Base-by-base conservation (phyloP, 2,888 invertebrate species). In the Hedya salicella region DNA sequence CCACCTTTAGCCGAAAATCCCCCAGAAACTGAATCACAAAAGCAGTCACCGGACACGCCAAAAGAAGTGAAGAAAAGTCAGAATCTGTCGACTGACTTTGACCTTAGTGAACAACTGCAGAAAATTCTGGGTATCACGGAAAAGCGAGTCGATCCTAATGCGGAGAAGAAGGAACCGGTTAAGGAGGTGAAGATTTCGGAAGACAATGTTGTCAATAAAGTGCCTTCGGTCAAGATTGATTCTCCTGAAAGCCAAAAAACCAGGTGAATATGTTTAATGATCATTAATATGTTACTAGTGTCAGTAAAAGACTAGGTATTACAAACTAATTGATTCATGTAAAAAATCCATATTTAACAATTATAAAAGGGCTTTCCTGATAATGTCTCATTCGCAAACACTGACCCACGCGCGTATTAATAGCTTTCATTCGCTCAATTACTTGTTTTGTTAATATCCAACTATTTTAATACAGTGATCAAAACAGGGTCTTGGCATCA, bases 31-130 rank as follows among this genome's bases (percentile, higher is more conserved):
- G 91, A 91, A 1, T 86, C 89, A 0, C 89, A 87, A 62, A 91
- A 91, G 68, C 90, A 89, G 14, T 90, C 91, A 0, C 91, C 92
- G 0, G 91, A 88, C 42, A 89, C 88, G 0, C 90, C 89, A 0
- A 91, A 91, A 68, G 91, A 91, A 66, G 80, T 92, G 0, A 93
- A 93, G 71, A 92, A 89, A 69, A 92, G 92, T 73, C 93, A 93
- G 73, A 92, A 92, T 69, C 72, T 93, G 42, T 92, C 93, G 0
- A 92, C 93, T 0, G 93, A 93, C 70, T 93, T 93, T 68, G 92
- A 93, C 75, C 74, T 93, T 0, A 92, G 92, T 63, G 93, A 93
- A 65, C 93, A 93, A 66, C 71, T 93, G 73, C 93, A 93, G 76
- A 92, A 92, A 70, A 93, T 93, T 66, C 73, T 93, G 9, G 93